phyloP scores from a whole-genome alignment of 2,113 vertebrate species.

The Halichoeres trimaculatus region DNA sequence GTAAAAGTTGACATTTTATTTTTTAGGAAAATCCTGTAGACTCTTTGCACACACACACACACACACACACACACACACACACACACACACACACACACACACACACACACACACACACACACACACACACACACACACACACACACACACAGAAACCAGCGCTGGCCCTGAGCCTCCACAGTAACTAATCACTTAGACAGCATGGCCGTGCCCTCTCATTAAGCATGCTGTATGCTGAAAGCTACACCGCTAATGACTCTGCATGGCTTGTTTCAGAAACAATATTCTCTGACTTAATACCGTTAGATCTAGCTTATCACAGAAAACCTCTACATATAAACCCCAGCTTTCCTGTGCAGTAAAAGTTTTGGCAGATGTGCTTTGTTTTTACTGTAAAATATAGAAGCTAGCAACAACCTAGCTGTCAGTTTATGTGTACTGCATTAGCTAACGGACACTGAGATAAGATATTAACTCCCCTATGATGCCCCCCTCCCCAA shows the following conservation, averaged over 20 bases:
- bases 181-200: slow-evolving; percentile 67
- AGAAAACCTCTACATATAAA: slow-evolving; percentile 16
- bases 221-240: slow-evolving; percentile 54
- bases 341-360: slow-evolving; percentile 11
- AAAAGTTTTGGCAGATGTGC: slow-evolving; percentile 15
- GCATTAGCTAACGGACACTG: slow-evolving; percentile 17
- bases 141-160: slow-evolving; percentile 4
- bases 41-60: no score
- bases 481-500: slow-evolving; percentile 7
- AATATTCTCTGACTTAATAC: slow-evolving; percentile 27
- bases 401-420: not conserved
- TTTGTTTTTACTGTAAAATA: not conserved
- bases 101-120: no score
- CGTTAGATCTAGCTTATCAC: slow-evolving; percentile 1
- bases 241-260: slow-evolving; percentile 65
- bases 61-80: no score
- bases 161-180: slow-evolving; percentile 41
- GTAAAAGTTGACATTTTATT: no score
- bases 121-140: no score
- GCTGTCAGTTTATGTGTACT: not conserved
- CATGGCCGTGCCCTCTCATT: slow-evolving; percentile 58
- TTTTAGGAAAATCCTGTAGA: no score
- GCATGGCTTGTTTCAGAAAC: slow-evolving; percentile 35
- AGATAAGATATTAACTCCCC: slow-evolving; percentile 14
- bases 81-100: no score